Base-by-base conservation (phyloP, 2,888 invertebrate species). In the Epistrophe grossulariae region DNA sequence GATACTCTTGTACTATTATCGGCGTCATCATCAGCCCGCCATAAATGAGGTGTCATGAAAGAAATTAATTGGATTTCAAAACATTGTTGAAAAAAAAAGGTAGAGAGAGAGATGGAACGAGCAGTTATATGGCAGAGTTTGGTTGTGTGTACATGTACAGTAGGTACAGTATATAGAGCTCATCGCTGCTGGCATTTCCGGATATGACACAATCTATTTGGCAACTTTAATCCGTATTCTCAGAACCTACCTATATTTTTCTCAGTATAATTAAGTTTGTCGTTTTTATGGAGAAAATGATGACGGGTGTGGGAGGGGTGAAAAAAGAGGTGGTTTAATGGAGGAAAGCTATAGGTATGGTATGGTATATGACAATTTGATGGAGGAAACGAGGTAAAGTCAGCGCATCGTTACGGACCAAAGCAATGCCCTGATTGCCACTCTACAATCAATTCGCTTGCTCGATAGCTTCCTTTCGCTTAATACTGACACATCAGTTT, bases 41-140 rank as follows among this genome's bases (percentile, higher is more conserved):
- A 87, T 83, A 83, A 83, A 87, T 83, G 83, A 83, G 87, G 79
- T 83, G 83, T 83, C 83, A 76, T 83, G 79, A 79, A 87, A 83
- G 83, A 87, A 87, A 87, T 87, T 87, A 87, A 87, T 87, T 87
- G 87, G 83, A 83, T 87, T 87, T 72, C 82, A 66, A 83, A 83
- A 60, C 64, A 76, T 76, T 66, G 62, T 55, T 79, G 73, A 64
- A 13, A 40, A 43, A 62, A 62, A 15, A 9, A 19, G n/a, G n/a
- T n/a, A n/a, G 0, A 43, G 24, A 55, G 62, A 40, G 57, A 15
- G 76, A 77, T 43, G 48, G 38, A 35, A 3, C 38, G 55, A 31
- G 45, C n/a, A 48, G 73, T 31, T 50, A 60, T 40, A 62, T 45
- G 38, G 73, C 43, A 60, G 76, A 31, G 57, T 24, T 62, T 40